A percentile compares a stretch with the other conserved stretches of the same genome.
Evolutionary conservation across 2,113 vertebrate genomes (phyloP).

Genomic region (Gorsachius goisagi): DNA sequence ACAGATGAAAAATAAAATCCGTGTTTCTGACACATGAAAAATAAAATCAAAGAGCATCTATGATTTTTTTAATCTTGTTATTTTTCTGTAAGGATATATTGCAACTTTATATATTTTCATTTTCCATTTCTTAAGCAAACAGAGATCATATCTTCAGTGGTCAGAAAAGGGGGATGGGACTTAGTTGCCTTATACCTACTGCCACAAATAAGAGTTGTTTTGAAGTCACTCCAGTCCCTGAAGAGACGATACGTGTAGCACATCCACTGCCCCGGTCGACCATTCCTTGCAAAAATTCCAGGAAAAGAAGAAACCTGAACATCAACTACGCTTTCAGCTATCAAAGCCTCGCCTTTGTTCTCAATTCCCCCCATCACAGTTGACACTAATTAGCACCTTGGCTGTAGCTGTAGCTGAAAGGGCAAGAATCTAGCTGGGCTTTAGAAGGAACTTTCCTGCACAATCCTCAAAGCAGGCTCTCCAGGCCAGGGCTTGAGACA

Average conservation of each 20-base stretch:
- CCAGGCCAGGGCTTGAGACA: not conserved
- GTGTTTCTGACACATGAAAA: conserved; percentile 7
- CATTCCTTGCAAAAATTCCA: not conserved
- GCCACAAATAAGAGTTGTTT: not conserved
- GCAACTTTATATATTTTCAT: not conserved
- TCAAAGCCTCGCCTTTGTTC: conserved; percentile 30
- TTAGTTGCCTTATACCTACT: not conserved
- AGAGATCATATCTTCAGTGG: not conserved
- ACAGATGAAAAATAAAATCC: conserved; percentile 7
- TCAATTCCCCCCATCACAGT: not conserved
- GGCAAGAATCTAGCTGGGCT: not conserved
- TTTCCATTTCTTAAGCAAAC: not conserved
- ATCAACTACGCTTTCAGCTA: not conserved
- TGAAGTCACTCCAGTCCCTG: not conserved
- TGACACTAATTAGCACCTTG: conserved; percentile 33
- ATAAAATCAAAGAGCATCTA: not conserved
- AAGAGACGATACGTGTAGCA: not conserved
- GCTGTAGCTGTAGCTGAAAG: conserved; percentile 11
- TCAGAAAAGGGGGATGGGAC: not conserved
- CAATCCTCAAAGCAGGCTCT: not conserved
- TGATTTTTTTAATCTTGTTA: not conserved
- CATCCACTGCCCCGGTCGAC: not conserved
- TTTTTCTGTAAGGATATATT: not conserved
- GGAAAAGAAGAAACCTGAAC: not conserved
- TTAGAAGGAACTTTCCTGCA: not conserved